Evolutionary conservation across 2,888 invertebrate genomes (phyloP).

Genomic region (Microchrysa polita): DNA sequence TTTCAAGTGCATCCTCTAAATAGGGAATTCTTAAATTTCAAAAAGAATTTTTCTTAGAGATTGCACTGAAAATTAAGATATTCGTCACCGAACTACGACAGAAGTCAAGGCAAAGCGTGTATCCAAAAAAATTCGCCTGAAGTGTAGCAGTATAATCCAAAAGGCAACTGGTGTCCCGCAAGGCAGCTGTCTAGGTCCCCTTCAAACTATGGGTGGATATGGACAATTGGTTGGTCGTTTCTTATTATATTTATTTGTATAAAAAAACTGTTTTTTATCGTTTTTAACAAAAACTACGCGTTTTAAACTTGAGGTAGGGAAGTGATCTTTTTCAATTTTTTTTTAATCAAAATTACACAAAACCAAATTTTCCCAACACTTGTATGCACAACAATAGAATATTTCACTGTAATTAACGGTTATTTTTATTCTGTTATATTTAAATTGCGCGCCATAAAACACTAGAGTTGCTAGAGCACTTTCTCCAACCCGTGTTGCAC

Average conservation of each 20-base stretch:
- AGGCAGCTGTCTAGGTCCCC: conserved; percentile 21
- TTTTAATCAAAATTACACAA: no score
- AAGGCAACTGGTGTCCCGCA: conserved; percentile 14
- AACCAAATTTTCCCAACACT: no score
- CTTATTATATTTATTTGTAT: no score
- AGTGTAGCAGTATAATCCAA: conserved; percentile 34
- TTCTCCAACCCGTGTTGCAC: conserved; percentile 33
- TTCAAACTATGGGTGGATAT: background rate
- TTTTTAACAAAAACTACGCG: no score
- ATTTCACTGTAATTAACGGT: conserved; percentile 4
- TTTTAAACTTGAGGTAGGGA: no score
- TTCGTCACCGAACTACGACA: conserved; percentile 25
- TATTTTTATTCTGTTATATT: conserved; percentile 17
- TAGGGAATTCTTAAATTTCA: no score
- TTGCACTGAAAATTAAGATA: background rate
- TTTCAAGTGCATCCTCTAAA: no score
- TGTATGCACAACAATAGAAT: no score
- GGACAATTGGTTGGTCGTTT: no score
- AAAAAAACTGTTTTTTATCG: no score
- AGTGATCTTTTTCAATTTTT: no score
- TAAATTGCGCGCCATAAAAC: conserved; percentile 31
- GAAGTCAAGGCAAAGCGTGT: background rate
- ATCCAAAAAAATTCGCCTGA: conserved; percentile 37
- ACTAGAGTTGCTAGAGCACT: conserved; percentile 24
- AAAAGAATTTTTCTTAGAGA: no score